These are phyloP conservation scores for Odocoileus hemionus DNA, from an alignment of 2,113 vertebrate species.

Conservation along the genomic window DNA sequence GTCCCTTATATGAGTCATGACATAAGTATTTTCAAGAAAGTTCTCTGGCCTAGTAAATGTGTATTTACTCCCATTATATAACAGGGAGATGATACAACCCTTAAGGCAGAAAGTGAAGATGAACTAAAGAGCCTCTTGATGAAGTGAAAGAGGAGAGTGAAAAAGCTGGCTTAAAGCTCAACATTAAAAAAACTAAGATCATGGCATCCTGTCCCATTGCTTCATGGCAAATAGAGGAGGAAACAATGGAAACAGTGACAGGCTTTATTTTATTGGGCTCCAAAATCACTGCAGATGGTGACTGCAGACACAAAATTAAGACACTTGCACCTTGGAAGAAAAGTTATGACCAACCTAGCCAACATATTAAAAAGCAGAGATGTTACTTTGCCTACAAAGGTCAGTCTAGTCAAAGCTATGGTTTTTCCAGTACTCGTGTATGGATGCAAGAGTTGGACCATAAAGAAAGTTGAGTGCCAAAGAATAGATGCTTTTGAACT, in stretches of 20 bases:
- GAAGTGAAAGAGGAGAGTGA: not conserved
- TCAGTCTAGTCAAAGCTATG: not conserved
- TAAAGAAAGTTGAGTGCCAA: not conserved
- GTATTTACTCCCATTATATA: not conserved
- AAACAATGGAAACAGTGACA: not conserved
- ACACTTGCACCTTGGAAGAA: not conserved
- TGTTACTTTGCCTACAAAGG: not conserved
- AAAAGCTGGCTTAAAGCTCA: not conserved
- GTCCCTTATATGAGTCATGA: not conserved
- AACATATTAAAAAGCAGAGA: not conserved
- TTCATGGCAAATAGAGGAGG: not conserved
- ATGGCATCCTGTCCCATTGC: not conserved
- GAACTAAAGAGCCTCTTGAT: not conserved
- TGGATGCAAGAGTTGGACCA: not conserved
- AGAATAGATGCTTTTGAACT: not conserved
- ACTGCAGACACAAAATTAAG: not conserved
- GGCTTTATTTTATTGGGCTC: not conserved
- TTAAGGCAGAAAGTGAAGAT: not conserved
- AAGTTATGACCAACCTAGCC: not conserved
- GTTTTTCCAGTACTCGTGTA: not conserved
- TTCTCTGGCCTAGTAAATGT: not conserved
- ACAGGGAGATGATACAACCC: not conserved
- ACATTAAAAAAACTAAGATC: not conserved
- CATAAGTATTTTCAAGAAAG: not conserved
- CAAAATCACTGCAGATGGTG: not conserved